A percentile compares a stretch with the other conserved stretches of the same genome.
Evolutionary conservation across 2,113 vertebrate genomes (phyloP).

Genomic region (Muntiacus muntjak): DNA sequence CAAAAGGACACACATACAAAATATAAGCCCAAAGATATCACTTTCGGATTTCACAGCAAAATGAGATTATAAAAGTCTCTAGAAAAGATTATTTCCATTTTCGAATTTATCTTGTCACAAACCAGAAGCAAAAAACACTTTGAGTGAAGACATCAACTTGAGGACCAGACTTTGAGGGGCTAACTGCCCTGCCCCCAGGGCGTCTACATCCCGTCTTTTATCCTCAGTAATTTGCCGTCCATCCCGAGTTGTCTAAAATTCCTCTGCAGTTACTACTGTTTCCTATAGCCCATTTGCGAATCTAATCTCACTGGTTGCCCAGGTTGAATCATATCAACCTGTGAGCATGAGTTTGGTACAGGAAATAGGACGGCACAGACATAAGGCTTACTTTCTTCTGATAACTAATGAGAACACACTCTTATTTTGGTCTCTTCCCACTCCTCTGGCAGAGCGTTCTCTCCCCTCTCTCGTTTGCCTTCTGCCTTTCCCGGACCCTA

Average conservation of each 20-base stretch:
- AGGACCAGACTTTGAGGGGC: not conserved
- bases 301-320: not conserved
- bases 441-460: not conserved
- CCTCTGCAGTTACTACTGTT: not conserved
- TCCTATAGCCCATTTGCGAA: not conserved
- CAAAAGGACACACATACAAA: not conserved
- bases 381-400: not conserved
- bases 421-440: not conserved
- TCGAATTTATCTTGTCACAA: not conserved
- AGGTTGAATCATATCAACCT: not conserved
- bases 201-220: not conserved
- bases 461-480: not conserved
- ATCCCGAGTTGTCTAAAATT: not conserved
- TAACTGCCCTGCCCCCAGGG: no score
- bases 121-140: not conserved
- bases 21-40: not conserved
- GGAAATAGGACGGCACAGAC: not conserved
- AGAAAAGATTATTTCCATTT: not conserved
- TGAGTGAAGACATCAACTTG: not conserved
- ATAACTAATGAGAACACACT: not conserved
- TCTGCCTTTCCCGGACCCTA: not conserved
- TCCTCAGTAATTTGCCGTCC: not conserved
- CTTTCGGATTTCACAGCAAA: not conserved
- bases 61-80: not conserved
- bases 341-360: no score